phyloP scores from a whole-genome alignment of 2,113 vertebrate genomes.

The Laticauda laticaudata region DNA sequence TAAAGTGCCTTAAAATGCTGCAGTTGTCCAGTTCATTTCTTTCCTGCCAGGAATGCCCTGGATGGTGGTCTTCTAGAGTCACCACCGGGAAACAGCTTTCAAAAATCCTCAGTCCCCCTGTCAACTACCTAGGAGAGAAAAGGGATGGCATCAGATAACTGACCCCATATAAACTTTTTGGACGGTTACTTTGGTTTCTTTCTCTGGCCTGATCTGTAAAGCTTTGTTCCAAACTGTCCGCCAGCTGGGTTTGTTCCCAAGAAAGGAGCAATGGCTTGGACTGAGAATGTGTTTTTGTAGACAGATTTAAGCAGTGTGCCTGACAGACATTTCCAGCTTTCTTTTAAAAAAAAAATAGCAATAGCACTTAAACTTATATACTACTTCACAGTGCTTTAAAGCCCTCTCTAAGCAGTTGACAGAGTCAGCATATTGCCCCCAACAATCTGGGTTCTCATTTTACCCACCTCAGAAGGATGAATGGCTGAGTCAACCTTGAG shows the following conservation, averaged over 20 bases:
- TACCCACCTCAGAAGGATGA: no score
- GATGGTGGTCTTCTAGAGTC: background rate
- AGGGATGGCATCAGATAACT: background rate
- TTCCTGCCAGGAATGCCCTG: fast-evolving
- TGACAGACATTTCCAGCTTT: background rate
- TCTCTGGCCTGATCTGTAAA: background rate
- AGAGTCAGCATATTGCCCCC: no score
- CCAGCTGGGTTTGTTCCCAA: background rate
- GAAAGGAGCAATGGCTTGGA: background rate
- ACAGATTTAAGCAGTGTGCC: background rate
- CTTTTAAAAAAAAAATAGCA: background rate
- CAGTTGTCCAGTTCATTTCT: background rate
- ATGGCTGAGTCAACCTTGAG: no score
- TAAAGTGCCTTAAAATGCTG: background rate
- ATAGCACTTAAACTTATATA: no score
- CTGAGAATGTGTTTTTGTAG: background rate
- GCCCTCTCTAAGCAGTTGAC: no score
- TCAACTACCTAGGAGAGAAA: fast-evolving
- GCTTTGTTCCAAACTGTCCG: background rate
- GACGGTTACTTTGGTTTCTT: no score
- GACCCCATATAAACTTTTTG: background rate
- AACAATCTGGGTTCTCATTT: no score
- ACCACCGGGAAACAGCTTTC: slow-evolving; percentile 6
- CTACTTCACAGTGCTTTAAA: no score
- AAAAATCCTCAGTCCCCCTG: fast-evolving